Percentiles rank a stretch among this genome's conserved stretches.
phyloP scores from a whole-genome alignment of 2,888 invertebrate genomes.

The Hybos culiciformis region DNA sequence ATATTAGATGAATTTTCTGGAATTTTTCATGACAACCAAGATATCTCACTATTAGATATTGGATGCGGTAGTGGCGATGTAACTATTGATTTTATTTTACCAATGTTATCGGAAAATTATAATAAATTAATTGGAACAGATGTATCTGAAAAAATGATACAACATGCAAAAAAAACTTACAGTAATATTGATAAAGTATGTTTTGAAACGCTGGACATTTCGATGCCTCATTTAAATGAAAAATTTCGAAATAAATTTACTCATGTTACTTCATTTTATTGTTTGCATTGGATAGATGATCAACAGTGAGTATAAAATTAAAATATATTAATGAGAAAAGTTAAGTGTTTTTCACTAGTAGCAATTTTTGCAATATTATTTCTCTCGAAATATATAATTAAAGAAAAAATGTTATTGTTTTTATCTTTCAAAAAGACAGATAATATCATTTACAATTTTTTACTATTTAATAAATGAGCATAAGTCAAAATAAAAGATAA shows the following conservation, averaged over 20 bases:
- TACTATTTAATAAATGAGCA: no score
- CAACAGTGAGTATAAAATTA: no score
- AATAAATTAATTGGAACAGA: conserved; percentile 49
- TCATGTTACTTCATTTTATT: conserved; percentile 63
- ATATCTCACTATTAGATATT: conserved; percentile 48
- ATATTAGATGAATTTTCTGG: conserved; percentile 49
- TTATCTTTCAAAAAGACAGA: no score
- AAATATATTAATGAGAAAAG: no score
- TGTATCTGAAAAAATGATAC: conserved; percentile 56
- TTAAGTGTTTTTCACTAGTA: no score
- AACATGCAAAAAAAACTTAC: conserved; percentile 46
- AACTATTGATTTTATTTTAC: conserved; percentile 47
- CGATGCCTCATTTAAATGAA: conserved; percentile 39
- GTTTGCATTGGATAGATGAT: conserved; percentile 65
- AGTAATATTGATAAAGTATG: conserved; percentile 23
- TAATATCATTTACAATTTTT: no score
- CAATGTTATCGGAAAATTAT: conserved; percentile 43
- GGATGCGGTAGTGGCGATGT: conserved; percentile 65
- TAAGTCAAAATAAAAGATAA: no score
- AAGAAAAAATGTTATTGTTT: no score
- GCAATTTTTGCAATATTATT: no score
- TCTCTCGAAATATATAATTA: no score
- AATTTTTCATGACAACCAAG: conserved; percentile 43
- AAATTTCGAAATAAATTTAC: conserved; percentile 42
- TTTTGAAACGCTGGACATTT: conserved; percentile 44